A percentile compares a stretch with the other conserved stretches of the same genome.
Conservation (phyloP, 2,113 vertebrate genomes). For the Mola mola region DNA sequence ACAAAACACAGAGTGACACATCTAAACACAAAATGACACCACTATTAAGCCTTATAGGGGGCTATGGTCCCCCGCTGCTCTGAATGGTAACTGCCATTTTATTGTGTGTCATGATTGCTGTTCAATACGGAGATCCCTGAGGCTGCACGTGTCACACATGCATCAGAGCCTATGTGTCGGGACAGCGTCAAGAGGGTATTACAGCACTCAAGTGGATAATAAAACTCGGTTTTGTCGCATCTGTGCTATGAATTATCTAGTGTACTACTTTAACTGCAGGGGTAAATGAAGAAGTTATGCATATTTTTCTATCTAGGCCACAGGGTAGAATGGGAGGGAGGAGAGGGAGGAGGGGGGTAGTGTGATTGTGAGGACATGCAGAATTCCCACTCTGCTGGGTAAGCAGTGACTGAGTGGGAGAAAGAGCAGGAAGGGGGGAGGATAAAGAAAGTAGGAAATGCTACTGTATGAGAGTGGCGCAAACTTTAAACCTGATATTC, state of each 20-base stretch:
- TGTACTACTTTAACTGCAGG: constrained; percentile 44
- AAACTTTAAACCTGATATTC: constrained; percentile 41
- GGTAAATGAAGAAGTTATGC: constrained; percentile 61
- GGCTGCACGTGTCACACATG: constrained; percentile 21
- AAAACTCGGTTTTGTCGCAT: constrained; percentile 31
- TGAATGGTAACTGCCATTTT: not conserved
- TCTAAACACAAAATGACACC: constrained; percentile 38
- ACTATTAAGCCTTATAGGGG: constrained; percentile 15
- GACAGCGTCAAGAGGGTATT: constrained; percentile 26
- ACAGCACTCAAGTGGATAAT: constrained; percentile 27
- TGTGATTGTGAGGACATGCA: constrained; percentile 58
- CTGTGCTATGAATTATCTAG: constrained; percentile 36
- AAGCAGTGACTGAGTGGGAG: not conserved
- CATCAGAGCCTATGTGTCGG: constrained; percentile 8
- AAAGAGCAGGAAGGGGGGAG: not conserved
- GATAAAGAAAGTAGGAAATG: not conserved
- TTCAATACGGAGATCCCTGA: constrained; percentile 23
- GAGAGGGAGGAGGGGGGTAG: constrained; percentile 4
- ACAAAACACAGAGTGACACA: not conserved
- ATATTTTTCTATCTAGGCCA: constrained; percentile 73
- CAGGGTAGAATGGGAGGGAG: constrained; percentile 42
- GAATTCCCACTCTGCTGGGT: constrained; percentile 44
- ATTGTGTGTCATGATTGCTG: constrained; percentile 33
- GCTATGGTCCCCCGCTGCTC: not conserved
- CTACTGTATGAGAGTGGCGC: not conserved